Evolutionary conservation across 2,888 invertebrate genomes (phyloP).

Genomic region (Leptura quadrifasciata): DNA sequence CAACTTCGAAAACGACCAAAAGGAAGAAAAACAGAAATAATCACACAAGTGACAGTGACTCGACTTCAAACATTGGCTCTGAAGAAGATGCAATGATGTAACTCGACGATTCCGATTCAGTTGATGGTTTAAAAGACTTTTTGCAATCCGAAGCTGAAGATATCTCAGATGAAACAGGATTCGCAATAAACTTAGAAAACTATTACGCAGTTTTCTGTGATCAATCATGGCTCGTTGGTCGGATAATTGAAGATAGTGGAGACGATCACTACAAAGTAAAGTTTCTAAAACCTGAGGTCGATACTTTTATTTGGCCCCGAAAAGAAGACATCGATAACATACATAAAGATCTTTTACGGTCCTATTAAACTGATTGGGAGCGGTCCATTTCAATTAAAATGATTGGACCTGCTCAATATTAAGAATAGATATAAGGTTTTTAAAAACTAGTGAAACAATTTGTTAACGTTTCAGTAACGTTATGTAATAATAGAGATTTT

Average conservation of each 20-base stretch:
- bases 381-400: conserved; percentile 20
- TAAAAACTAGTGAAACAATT: conserved; percentile 1
- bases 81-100: too few species aligned
- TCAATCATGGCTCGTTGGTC: conserved; percentile 22
- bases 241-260: conserved; percentile 17
- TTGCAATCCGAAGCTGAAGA: background rate
- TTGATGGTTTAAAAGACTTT: background rate
- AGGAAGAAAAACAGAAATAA: too few species aligned
- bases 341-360: conserved; percentile 29
- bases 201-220: too few species aligned
- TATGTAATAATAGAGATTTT: too few species aligned
- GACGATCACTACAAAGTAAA: conserved; percentile 17
- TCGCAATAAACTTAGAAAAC: background rate
- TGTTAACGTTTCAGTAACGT: background rate
- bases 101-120: too few species aligned
- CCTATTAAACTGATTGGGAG: conserved; percentile 14
- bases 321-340: conserved; percentile 9
- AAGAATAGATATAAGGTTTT: background rate
- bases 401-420: background rate
- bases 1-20: too few species aligned
- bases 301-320: conserved; percentile 15
- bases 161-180: background rate
- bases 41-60: too few species aligned
- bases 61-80: too few species aligned
- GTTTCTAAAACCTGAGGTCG: conserved; percentile 24